These are phyloP conservation scores for Pseudobourletiella spinata DNA, from an alignment of 1,140 invertebrate species.

Conservation along the genomic window DNA sequence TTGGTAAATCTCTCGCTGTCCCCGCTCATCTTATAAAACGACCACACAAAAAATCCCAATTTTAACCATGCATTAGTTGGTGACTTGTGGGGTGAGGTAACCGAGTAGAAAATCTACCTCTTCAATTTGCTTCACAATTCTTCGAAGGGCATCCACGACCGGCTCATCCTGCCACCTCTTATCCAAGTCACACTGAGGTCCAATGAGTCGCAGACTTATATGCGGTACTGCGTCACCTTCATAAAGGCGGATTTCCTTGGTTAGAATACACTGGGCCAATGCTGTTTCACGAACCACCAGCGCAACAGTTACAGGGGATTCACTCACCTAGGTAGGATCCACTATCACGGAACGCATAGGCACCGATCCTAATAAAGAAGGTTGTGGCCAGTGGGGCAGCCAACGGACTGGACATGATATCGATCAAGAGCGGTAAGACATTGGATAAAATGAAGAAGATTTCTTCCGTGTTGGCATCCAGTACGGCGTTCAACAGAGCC, in stretches of 20 bases:
- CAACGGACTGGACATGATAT: conserved; percentile 56
- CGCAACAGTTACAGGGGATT: too few relatives aligned
- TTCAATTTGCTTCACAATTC: conserved; percentile 47
- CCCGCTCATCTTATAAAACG: conserved; percentile 15
- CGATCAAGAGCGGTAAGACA: conserved; percentile 53
- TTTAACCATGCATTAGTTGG: too few relatives aligned
- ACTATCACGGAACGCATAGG: conserved; percentile 43
- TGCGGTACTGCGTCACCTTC: conserved; percentile 53
- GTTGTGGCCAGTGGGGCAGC: conserved; percentile 54
- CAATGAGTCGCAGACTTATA: conserved; percentile 57
- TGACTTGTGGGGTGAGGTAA: too few relatives aligned
- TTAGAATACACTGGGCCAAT: too few relatives aligned
- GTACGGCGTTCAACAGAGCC: conserved; percentile 53
- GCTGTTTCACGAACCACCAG: too few relatives aligned
- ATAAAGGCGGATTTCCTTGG: too few relatives aligned
- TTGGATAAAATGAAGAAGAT: conserved; percentile 55
- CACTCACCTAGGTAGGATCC: conserved; percentile 15
- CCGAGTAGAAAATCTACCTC: conserved; percentile 9
- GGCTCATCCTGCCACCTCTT: conserved; percentile 66
- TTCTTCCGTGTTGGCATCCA: conserved; percentile 51
- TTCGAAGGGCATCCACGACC: conserved; percentile 49
- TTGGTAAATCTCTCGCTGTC: conserved; percentile 48
- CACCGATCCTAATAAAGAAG: conserved; percentile 51
- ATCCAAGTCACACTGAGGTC: conserved; percentile 70
- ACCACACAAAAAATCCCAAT: too few relatives aligned